phyloP scores from a whole-genome alignment of 2,113 vertebrate species.

The Mobula birostris region DNA sequence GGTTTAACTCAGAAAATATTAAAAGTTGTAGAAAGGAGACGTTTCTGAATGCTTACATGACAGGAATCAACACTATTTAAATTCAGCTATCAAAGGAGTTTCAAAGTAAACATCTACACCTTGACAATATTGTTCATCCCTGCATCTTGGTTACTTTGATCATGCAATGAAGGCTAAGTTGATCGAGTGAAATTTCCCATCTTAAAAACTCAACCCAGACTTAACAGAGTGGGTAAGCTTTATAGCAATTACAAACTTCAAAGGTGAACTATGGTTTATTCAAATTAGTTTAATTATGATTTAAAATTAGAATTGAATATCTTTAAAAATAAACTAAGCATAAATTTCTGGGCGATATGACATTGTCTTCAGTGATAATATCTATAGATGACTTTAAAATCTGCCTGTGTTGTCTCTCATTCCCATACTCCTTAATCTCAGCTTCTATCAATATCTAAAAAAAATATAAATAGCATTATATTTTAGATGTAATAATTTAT shows the following conservation, averaged over 20 bases:
- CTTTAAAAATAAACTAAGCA: background rate
- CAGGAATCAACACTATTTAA: background rate
- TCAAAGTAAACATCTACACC: background rate
- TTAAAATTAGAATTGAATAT: background rate
- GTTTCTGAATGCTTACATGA: background rate
- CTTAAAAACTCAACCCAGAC: background rate
- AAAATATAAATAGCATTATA: no score
- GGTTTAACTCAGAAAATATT: background rate
- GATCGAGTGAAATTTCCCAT: background rate
- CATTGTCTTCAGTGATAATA: background rate
- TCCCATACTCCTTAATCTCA: background rate
- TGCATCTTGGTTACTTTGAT: background rate
- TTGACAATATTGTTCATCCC: background rate
- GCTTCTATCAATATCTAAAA: background rate
- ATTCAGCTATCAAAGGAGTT: background rate
- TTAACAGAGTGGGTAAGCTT: background rate
- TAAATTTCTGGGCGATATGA: background rate
- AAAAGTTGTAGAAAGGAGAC: background rate
- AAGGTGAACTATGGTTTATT: background rate
- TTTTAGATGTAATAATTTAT: no score
- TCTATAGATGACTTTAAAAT: background rate
- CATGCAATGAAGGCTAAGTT: background rate
- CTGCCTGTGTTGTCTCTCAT: background rate
- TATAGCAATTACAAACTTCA: background rate
- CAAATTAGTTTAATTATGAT: background rate